These are phyloP conservation scores for Columba janthina DNA, from an alignment of 2,113 vertebrate genomes.

Conservation along the genomic window DNA sequence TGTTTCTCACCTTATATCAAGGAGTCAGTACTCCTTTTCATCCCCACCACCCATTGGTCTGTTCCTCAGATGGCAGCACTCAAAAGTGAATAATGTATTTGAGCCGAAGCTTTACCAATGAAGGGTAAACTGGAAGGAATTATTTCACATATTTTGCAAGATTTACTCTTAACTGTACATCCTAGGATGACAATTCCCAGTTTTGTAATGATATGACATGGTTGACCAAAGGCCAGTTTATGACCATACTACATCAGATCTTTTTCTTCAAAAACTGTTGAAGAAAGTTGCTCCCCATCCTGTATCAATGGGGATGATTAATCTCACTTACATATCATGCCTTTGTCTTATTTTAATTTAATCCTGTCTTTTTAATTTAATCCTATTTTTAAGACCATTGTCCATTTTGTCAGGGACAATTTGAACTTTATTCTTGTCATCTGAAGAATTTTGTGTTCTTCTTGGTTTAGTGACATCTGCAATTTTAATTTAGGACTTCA, in stretches of 20 bases:
- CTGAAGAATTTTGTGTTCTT: neutral
- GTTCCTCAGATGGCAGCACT: neutral
- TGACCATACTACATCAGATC: neutral
- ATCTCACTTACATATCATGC: neutral
- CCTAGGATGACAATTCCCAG: neutral
- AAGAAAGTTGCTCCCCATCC: neutral
- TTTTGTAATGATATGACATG: neutral
- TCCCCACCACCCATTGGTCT: neutral
- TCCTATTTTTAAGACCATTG: neutral
- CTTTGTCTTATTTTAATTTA: neutral
- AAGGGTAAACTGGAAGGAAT: neutral
- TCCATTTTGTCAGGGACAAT: neutral
- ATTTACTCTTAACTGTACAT: neutral
- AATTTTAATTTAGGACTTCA: conserved; percentile 17
- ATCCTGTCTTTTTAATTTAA: neutral
- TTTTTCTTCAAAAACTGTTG: neutral
- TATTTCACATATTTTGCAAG: neutral
- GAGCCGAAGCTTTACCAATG: neutral
- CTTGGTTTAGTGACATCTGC: neutral
- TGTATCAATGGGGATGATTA: neutral
- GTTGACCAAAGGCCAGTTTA: neutral
- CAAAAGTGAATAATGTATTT: neutral
- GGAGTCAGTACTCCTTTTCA: neutral
- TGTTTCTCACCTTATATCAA: neutral
- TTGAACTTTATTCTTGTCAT: neutral